These are phyloP conservation scores for Enhydra lutris DNA, from an alignment of 2,113 vertebrate genomes.

Conservation along the genomic window DNA sequence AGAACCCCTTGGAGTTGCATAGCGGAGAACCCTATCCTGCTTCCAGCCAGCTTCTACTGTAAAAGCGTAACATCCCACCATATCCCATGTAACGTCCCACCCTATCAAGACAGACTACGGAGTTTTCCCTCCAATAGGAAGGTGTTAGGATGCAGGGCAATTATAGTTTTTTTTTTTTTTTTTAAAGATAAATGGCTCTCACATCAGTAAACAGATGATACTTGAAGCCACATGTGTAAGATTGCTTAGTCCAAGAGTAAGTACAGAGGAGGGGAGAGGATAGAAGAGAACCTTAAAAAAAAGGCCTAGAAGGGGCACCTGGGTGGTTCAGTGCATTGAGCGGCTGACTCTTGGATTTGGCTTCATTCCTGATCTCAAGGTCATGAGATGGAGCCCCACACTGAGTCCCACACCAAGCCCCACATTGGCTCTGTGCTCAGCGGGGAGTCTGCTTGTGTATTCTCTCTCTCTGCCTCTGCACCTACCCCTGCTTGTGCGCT, in stretches of 20 bases:
- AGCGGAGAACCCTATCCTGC: not conserved
- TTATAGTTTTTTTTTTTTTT: not conserved
- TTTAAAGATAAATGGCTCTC: not conserved
- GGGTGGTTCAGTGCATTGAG: not conserved
- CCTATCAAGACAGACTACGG: not conserved
- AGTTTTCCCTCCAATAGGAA: not conserved
- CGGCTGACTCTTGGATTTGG: not conserved
- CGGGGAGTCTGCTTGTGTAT: not conserved
- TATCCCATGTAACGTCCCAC: not conserved
- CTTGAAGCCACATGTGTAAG: not conserved
- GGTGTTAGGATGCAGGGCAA: not conserved
- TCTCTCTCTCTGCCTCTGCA: not conserved
- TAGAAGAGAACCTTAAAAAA: not conserved
- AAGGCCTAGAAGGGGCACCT: not conserved
- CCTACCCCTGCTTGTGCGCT: not conserved
- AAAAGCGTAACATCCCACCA: not conserved
- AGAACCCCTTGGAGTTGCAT: not conserved
- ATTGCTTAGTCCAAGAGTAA: not conserved
- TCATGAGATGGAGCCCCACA: not conserved
- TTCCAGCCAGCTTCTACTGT: not conserved
- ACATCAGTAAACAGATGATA: not conserved
- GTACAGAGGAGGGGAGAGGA: not conserved
- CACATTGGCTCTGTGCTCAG: not conserved
- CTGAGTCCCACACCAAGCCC: not conserved
- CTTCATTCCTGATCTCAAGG: not conserved